Conservation (phyloP, 2,113 vertebrate species). For the Hystrix cristata region DNA sequence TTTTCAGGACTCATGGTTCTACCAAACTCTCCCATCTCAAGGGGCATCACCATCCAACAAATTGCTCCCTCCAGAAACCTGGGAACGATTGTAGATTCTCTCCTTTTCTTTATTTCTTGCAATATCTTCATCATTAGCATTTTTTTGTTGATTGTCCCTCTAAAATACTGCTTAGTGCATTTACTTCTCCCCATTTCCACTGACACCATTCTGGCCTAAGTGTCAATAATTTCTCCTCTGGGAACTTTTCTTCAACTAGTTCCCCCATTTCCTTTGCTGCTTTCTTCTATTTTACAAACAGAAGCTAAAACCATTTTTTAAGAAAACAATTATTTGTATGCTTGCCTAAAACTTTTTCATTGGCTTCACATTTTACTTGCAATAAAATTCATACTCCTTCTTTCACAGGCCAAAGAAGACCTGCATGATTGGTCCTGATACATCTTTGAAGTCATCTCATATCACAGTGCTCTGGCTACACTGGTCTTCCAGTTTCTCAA, state of each 20-base stretch:
- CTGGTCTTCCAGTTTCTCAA: background rate
- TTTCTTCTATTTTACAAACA: constrained; percentile 6
- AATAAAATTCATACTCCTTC: background rate
- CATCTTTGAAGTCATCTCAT: background rate
- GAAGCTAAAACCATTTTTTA: background rate
- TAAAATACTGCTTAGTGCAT: constrained; percentile 5
- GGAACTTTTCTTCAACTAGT: constrained; percentile 46
- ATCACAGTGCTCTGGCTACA: background rate
- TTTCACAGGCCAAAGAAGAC: background rate
- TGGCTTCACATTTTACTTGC: background rate
- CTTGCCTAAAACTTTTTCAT: background rate
- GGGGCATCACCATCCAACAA: background rate
- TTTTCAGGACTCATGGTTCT: background rate
- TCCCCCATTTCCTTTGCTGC: background rate
- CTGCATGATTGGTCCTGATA: background rate
- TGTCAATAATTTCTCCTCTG: constrained; percentile 23
- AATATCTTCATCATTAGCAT: background rate
- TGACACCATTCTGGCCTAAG: background rate
- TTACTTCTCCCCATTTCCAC: constrained; percentile 32
- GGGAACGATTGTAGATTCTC: constrained; percentile 27
- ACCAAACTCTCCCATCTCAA: background rate
- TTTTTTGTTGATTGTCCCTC: constrained; percentile 55
- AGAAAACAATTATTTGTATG: background rate
- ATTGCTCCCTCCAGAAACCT: constrained; percentile 1
- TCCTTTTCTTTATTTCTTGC: constrained; percentile 23